These are phyloP conservation scores for Geothlypis trichas DNA, from an alignment of 2,113 vertebrate genomes.

Conservation along the genomic window DNA sequence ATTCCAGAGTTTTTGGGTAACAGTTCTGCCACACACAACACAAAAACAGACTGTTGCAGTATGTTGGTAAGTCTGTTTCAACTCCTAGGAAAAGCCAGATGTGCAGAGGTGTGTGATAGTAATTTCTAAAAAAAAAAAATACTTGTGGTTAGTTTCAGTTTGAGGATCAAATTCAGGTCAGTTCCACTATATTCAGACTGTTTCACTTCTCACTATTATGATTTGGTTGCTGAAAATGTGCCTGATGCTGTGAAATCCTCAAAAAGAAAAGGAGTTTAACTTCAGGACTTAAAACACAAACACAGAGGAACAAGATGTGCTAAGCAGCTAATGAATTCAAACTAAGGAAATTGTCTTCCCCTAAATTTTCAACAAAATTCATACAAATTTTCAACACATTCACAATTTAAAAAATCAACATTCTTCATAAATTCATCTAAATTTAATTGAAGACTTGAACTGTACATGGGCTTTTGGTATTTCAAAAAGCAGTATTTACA, in stretches of 20 bases:
- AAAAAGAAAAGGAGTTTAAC: neutral
- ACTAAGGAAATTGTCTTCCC: neutral
- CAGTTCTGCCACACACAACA: constrained; percentile 5
- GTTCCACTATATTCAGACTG: neutral
- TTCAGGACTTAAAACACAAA: neutral
- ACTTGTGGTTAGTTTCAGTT: neutral
- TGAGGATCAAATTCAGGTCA: constrained; percentile 19
- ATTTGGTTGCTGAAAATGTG: neutral
- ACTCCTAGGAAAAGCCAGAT: constrained; percentile 17
- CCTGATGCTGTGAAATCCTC: neutral
- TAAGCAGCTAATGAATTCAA: neutral
- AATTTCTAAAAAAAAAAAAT: neutral
- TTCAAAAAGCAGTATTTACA: constrained; percentile 52
- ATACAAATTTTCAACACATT: neutral
- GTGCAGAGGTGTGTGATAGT: neutral
- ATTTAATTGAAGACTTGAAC: constrained; percentile 17
- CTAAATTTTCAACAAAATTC: neutral
- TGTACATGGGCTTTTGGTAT: neutral
- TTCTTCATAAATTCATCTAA: neutral
- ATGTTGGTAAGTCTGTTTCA: constrained; percentile 23
- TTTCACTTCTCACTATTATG: neutral
- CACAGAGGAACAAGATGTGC: neutral
- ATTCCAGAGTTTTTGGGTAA: neutral
- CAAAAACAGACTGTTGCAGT: neutral
- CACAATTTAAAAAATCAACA: neutral